Conservation (phyloP, 2,797 vertebrate genomes). For the Sciurus carolinensis region DNA sequence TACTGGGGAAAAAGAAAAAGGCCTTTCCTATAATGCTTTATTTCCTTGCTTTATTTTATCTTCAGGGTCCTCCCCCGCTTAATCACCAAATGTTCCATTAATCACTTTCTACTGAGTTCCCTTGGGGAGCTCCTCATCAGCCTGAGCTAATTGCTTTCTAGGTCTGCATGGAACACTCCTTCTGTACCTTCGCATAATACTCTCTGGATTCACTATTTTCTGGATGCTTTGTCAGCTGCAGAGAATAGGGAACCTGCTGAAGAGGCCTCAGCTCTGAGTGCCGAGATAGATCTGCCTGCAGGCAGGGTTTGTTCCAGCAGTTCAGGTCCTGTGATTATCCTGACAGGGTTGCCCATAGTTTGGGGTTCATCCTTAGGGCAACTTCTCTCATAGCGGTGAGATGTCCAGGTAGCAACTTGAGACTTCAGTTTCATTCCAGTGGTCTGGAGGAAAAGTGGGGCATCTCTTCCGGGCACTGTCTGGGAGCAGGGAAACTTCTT, state of each 20-base stretch:
- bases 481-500: background rate
- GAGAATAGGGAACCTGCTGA: no score
- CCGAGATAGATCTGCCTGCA: background rate
- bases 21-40: no score
- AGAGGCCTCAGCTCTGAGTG: background rate
- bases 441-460: background rate
- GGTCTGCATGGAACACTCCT: background rate
- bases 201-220: background rate
- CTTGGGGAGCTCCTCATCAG: background rate
- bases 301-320: background rate
- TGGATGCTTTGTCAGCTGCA: background rate
- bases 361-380: background rate
- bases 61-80: background rate
- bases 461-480: background rate
- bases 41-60: background rate
- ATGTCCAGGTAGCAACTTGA: background rate
- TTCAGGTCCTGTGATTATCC: background rate
- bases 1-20: background rate
- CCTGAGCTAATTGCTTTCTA: background rate
- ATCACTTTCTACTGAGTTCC: background rate
- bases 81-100: background rate
- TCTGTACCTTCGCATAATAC: rapidly evolving
- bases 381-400: background rate
- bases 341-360: background rate
- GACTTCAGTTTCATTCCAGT: background rate